Percentiles rank a stretch among this genome's conserved stretches.
These are phyloP conservation scores for Paradisaea rubra DNA, from an alignment of 2,113 vertebrate species.

Conservation along the genomic window DNA sequence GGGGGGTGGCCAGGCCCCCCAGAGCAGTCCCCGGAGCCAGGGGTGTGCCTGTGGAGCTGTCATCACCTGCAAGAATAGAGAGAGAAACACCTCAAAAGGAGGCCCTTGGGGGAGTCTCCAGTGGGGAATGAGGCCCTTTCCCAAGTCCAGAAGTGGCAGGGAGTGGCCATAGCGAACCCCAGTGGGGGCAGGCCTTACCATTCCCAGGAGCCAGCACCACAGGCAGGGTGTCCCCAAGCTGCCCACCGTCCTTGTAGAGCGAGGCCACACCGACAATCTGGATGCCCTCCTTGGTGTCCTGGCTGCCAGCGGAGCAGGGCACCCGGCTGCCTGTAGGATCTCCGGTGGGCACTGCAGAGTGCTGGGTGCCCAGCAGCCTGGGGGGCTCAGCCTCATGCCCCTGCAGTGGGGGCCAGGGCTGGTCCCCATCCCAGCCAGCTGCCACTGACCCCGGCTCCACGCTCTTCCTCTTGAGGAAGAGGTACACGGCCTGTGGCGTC, in stretches of 20 bases:
- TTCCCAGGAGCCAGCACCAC: neutral
- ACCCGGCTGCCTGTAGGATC: neutral
- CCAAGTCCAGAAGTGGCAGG: neutral
- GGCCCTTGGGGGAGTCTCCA: rapidly evolving
- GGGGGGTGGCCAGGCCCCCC: rapidly evolving
- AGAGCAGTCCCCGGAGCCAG: rapidly evolving
- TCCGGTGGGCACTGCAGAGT: neutral
- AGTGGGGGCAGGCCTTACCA: neutral
- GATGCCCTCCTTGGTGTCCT: constrained; percentile 67
- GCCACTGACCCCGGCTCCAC: neutral
- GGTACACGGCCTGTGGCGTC: constrained; percentile 80
- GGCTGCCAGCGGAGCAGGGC: rapidly evolving
- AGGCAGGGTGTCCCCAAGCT: neutral
- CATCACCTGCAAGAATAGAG: neutral
- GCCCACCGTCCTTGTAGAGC: constrained; percentile 51
- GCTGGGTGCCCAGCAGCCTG: neutral
- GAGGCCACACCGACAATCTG: constrained; percentile 75
- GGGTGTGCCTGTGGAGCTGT: neutral
- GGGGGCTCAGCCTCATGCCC: neutral
- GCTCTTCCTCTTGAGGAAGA: constrained; percentile 80
- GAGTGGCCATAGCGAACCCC: neutral
- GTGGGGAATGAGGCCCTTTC: neutral
- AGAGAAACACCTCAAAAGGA: neutral
- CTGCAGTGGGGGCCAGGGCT: constrained; percentile 58
- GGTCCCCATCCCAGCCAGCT: constrained; percentile 64